phyloP scores from a whole-genome alignment of 2,113 vertebrate genomes.

The Perccottus glenii region DNA sequence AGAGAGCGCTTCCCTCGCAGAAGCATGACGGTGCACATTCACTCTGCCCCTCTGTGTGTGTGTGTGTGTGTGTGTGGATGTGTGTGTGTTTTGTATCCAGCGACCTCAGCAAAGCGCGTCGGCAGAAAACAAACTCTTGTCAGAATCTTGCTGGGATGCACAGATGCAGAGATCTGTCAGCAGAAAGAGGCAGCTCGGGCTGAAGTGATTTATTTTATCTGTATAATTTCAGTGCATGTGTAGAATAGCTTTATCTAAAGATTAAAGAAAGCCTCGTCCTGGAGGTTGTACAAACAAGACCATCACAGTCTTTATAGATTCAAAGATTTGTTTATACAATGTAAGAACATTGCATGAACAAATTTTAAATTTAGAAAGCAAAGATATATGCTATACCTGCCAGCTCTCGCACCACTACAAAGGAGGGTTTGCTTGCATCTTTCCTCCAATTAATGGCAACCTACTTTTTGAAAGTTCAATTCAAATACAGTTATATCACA shows the following conservation, averaged over 20 bases:
- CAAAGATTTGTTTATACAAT: too few relatives aligned
- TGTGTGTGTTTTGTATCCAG: conserved; percentile 29
- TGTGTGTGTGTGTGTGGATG: conserved; percentile 9
- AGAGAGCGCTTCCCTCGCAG: conserved; percentile 37
- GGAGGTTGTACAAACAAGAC: not conserved
- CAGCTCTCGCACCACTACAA: too few relatives aligned
- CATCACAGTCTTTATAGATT: conserved; percentile 1
- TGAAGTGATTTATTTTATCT: conserved; percentile 2
- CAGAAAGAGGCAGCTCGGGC: not conserved
- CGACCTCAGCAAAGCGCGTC: conserved; percentile 40
- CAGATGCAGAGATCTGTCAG: conserved; percentile 43
- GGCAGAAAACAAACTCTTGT: conserved; percentile 37
- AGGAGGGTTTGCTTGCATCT: too few relatives aligned
- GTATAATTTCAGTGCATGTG: not conserved
- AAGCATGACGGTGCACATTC: conserved; percentile 62
- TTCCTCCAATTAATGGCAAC: too few relatives aligned
- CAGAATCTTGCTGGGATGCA: conserved; percentile 23
- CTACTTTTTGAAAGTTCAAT: too few relatives aligned
- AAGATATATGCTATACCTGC: too few relatives aligned
- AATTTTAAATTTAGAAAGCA: too few relatives aligned
- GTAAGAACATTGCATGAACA: too few relatives aligned
- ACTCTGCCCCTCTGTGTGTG: conserved; percentile 4
- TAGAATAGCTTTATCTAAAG: not conserved
- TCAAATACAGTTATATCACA: too few relatives aligned
- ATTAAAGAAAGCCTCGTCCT: not conserved